Percentiles rank a stretch among this genome's conserved stretches.
Evolutionary conservation across 2,113 vertebrate species (phyloP).

Genomic region (Colaptes auratus): DNA sequence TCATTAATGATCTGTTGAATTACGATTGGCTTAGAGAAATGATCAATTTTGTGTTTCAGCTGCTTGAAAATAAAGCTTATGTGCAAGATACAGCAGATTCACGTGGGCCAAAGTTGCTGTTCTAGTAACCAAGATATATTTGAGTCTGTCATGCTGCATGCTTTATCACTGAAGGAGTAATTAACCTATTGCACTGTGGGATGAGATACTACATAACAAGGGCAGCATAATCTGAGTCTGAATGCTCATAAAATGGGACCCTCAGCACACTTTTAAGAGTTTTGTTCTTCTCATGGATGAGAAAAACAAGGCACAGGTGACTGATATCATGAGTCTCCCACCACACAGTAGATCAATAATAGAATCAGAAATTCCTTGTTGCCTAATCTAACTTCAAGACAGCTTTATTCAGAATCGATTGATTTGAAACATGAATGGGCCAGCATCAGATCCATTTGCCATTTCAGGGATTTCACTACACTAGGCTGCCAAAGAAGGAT

Average conservation of each 20-base stretch:
- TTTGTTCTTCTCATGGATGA: neutral
- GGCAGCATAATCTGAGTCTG: neutral
- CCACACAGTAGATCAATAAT: neutral
- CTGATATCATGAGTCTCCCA: neutral
- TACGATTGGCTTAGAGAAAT: conserved; percentile 2
- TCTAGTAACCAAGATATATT: neutral
- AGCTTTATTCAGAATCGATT: neutral
- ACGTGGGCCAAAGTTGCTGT: neutral
- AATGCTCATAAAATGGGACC: neutral
- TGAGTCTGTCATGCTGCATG: neutral
- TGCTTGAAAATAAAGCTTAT: neutral
- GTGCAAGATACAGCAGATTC: neutral
- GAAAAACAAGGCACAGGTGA: neutral
- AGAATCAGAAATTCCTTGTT: neutral
- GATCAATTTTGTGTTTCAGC: neutral
- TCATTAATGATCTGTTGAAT: conserved; percentile 51
- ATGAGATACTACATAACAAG: neutral
- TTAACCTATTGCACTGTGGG: neutral
- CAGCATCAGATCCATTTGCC: neutral
- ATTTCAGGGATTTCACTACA: neutral
- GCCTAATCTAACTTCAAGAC: neutral
- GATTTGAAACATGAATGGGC: neutral
- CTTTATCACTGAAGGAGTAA: neutral
- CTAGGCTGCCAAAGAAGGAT: neutral
- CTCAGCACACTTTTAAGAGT: neutral